Conservation (phyloP, 2,797 vertebrate species). For the Xenopus petersii region DNA sequence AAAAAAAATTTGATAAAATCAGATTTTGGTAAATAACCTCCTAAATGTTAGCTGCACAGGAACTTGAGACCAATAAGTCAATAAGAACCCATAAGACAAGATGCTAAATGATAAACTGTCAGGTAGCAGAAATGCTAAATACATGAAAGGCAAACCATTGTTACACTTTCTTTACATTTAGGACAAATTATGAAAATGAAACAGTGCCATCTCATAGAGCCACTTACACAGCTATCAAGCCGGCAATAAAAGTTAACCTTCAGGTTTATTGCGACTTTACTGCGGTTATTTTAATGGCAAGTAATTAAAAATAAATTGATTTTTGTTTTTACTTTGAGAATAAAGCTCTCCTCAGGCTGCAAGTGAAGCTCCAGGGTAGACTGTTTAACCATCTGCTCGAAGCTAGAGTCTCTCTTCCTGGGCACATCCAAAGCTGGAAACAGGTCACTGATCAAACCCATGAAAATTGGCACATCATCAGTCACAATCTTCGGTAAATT, state of each 20-base stretch:
- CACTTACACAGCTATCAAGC: slow-evolving; percentile 19
- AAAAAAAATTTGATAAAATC: too few relatives aligned
- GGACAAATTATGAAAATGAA: too few relatives aligned
- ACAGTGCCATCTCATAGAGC: too few relatives aligned
- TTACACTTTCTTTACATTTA: too few relatives aligned
- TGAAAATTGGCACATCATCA: slow-evolving; percentile 79
- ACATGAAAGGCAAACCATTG: too few relatives aligned
- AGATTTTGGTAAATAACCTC: too few relatives aligned
- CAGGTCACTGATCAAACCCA: slow-evolving; percentile 78
- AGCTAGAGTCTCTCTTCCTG: slow-evolving; percentile 69
- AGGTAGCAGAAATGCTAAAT: too few relatives aligned
- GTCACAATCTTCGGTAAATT: slow-evolving; percentile 82
- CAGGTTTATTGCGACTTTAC: slow-evolving; percentile 26
- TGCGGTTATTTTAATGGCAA: slow-evolving; percentile 48
- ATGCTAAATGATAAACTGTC: too few relatives aligned
- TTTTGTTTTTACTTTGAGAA: slow-evolving; percentile 75
- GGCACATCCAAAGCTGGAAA: slow-evolving; percentile 79
- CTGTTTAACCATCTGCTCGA: slow-evolving; percentile 76
- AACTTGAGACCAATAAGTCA: too few relatives aligned
- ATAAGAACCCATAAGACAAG: too few relatives aligned
- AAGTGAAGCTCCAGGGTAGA: slow-evolving; percentile 75
- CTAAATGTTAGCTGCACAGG: too few relatives aligned
- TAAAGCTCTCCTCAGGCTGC: slow-evolving; percentile 82
- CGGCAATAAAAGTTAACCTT: slow-evolving; percentile 48
- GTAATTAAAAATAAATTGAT: slow-evolving; percentile 49